Conservation (phyloP, 2,888 invertebrate genomes). For the Auanema sp. region DNA sequence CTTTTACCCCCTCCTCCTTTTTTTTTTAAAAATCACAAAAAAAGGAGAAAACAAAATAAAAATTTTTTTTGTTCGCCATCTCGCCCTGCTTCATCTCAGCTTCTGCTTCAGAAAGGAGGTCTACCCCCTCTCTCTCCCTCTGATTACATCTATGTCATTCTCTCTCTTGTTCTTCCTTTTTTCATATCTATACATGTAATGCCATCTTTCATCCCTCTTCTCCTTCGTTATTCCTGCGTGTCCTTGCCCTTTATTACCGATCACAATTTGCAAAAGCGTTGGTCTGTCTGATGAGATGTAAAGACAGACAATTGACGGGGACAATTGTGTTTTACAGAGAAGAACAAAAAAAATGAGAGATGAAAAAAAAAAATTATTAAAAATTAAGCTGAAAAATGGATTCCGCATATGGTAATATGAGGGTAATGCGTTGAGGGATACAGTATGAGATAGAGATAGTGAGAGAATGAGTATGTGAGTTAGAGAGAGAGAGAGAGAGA, state of each 20-base stretch:
- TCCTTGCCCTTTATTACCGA: not conserved
- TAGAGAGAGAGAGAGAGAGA: too few species aligned
- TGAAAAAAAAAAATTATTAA: too few species aligned
- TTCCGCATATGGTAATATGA: too few species aligned
- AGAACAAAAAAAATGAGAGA: too few species aligned
- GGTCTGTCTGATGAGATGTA: slow-evolving; percentile 1
- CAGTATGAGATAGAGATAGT: too few species aligned
- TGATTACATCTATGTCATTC: not conserved
- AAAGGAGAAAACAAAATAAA: not conserved
- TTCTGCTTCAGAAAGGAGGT: not conserved
- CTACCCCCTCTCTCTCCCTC: not conserved
- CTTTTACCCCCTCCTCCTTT: slow-evolving; percentile 5
- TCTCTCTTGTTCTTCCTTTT: too few species aligned
- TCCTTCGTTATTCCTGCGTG: slow-evolving; percentile 2
- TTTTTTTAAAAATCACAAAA: not conserved
- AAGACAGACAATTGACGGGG: too few species aligned
- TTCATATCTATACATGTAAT: not conserved
- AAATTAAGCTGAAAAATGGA: too few species aligned
- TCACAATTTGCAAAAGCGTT: not conserved
- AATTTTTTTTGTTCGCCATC: not conserved
- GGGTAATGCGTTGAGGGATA: too few species aligned
- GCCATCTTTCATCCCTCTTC: not conserved
- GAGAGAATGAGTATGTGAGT: too few species aligned
- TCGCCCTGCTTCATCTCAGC: not conserved
- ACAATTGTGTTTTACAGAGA: too few species aligned